Evolutionary conservation across 2,888 invertebrate species (phyloP), one percentile per base, ranked within the genome.

Genomic region (Sphecodes monilicornis): DNA sequence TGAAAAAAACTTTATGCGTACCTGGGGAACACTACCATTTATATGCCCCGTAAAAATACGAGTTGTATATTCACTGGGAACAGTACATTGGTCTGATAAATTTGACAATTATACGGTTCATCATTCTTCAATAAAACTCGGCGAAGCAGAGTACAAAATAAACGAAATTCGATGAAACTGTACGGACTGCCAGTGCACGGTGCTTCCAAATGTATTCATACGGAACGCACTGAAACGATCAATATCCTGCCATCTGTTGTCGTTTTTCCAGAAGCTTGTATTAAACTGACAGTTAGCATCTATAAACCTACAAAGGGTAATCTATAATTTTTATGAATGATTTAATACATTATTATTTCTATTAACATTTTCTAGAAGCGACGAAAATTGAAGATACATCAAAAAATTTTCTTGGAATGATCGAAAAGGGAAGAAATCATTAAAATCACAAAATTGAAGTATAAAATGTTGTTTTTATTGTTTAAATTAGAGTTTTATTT

Each of bases 61-160:
- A 39, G 8, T 39, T 8, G 39, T 39, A 50, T 41, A 36, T 41
- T 68, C 32, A n/a, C 43, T 8, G 60, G 43, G 18, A 36, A 50
- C 75, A 57, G 71, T 80, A 83, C 80, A 80, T 80, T 80, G 76
- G 32, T 26, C 43, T 57, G 60, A 76, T 77, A 77, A 81, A 84
- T 60, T 77, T 57, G 54, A 77, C 70, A 84, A 82, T 60, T 50
- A 16, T 29, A 54, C 41, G 80, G 72, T 68, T 73, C 60, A 75
- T 18, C 66, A 70, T 75, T 43, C 77, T 81, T 80, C 76, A 22
- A 85, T 73, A 41, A 76, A 73, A 16, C 57, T n/a, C 22, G 54
- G 26, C 36, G 50, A 36, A 46, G 54, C 41, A 72, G 60, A 54
- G 22, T 60, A n/a, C 60, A 46, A 32, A 66, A 43, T 50, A n/a